phyloP scores from a whole-genome alignment of 92 coral and sea anemone species.

The Epizoanthus ramosus region DNA sequence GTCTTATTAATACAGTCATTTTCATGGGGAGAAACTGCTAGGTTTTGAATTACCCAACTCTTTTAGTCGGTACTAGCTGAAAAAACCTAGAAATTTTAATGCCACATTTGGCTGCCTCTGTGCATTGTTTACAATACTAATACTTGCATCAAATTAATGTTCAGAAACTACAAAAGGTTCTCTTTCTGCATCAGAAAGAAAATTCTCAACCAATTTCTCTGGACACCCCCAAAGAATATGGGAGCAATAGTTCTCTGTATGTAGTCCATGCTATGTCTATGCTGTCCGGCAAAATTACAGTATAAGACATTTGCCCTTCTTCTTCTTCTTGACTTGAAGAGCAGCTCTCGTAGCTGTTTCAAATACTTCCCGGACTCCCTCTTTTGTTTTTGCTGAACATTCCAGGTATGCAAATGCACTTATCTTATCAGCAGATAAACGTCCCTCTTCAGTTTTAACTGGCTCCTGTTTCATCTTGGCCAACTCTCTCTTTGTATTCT shows the following conservation, averaged over 20 bases:
- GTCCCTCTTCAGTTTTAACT: slow-evolving; percentile 83
- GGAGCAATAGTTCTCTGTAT: slow-evolving; percentile 9
- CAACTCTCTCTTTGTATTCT: slow-evolving; percentile 89
- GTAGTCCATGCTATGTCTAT: not conserved
- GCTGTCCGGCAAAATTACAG: slow-evolving; percentile 61
- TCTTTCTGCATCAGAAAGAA: slow-evolving; percentile 52
- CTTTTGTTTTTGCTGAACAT: slow-evolving; percentile 98
- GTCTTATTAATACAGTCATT: slow-evolving; percentile 30
- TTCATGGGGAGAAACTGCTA: slow-evolving; percentile 11
- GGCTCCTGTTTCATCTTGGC: slow-evolving; percentile 98
- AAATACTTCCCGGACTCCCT: slow-evolving; percentile 90
- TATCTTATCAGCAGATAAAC: slow-evolving; percentile 76
- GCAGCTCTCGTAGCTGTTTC: slow-evolving; percentile 93
- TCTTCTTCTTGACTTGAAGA: slow-evolving; percentile 79
- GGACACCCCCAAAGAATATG: not conserved
- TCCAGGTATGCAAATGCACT: slow-evolving; percentile 85
- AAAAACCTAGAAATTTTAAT: slow-evolving; percentile 19
- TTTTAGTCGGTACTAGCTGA: slow-evolving; percentile 1
- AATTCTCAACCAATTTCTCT: slow-evolving; percentile 10
- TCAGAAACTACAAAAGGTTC: slow-evolving; percentile 52
- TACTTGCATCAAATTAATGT: slow-evolving; percentile 66
- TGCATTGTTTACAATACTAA: slow-evolving; percentile 59
- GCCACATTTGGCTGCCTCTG: slow-evolving; percentile 11
- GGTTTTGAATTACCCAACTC: slow-evolving; percentile 4
- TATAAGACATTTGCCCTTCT: slow-evolving; percentile 72